phyloP scores from a whole-genome alignment of 1,140 invertebrate species.

The Drosophila jambulina region DNA sequence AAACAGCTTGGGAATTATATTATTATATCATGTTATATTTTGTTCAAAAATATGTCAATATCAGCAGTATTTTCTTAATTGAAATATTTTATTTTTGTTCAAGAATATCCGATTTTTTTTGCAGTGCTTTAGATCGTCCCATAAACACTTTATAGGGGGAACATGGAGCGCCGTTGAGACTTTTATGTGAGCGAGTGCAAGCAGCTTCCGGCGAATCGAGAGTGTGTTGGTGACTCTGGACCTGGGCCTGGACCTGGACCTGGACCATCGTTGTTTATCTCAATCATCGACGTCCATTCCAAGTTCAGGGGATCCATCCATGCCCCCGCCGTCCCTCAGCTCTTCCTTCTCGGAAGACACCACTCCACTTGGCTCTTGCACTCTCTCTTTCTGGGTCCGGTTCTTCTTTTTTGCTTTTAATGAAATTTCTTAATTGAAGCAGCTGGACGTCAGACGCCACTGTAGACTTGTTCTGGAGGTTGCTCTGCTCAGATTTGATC shows the following conservation, averaged over 20 bases:
- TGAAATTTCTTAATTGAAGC: constrained; percentile 83
- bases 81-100: not conserved
- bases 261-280: constrained; percentile 67
- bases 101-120: not conserved
- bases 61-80: no score
- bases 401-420: constrained; percentile 55
- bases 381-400: constrained; percentile 44
- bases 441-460: constrained; percentile 67
- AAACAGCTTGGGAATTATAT: not conserved
- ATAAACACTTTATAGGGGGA: constrained; percentile 43
- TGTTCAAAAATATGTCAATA: not conserved
- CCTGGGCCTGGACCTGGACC: constrained; percentile 44
- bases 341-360: constrained; percentile 11
- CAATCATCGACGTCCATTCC: constrained; percentile 74
- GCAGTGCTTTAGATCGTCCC: constrained; percentile 14
- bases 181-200: constrained; percentile 42
- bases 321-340: not conserved
- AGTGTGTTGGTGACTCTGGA: constrained; percentile 35
- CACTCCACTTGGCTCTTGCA: constrained; percentile 18
- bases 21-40: not conserved
- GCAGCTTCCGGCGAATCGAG: constrained; percentile 73
- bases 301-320: constrained; percentile 41
- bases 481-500: constrained; percentile 70
- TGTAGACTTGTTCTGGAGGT: constrained; percentile 62
- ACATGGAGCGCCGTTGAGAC: constrained; percentile 51